These are phyloP conservation scores for Tubiluchus corallicola DNA, from an alignment of 2,888 invertebrate species.

Conservation along the genomic window DNA sequence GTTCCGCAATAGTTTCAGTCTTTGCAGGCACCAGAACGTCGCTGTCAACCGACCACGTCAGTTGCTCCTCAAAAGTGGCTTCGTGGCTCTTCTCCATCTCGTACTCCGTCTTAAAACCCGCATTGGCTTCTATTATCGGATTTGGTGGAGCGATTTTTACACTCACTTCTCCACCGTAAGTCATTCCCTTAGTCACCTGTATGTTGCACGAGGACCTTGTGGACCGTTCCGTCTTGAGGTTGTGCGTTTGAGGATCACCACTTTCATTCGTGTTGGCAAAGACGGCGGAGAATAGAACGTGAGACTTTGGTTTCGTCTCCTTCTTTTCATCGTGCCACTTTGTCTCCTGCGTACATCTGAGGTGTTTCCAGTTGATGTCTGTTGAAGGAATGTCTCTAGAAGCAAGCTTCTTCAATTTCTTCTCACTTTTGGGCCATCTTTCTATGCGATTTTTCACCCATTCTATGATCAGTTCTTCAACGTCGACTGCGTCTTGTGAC, in stretches of 20 bases:
- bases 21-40: constrained; percentile 25
- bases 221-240: constrained; percentile 26
- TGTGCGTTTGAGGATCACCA: constrained; percentile 24
- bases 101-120: constrained; percentile 24
- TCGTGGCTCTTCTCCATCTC: not conserved
- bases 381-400: not conserved
- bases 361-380: constrained; percentile 1
- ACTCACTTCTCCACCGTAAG: constrained; percentile 19
- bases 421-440: not conserved
- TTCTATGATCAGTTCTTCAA: not conserved
- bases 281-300: constrained; percentile 23
- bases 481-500: not conserved
- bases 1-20: constrained; percentile 25
- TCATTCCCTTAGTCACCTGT: constrained; percentile 20
- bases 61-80: constrained; percentile 15
- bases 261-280: constrained; percentile 26
- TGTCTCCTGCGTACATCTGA: not conserved
- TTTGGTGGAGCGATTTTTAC: constrained; percentile 27
- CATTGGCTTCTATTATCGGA: constrained; percentile 28
- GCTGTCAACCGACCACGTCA: constrained; percentile 29
- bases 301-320: constrained; percentile 18
- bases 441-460: not conserved
- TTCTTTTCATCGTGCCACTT: constrained; percentile 14
- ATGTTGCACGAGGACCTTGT: constrained; percentile 27
- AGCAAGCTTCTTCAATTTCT: not conserved